Evolutionary conservation across 2,797 vertebrate genomes (phyloP).

Genomic region (Sylvilagus floridanus): DNA sequence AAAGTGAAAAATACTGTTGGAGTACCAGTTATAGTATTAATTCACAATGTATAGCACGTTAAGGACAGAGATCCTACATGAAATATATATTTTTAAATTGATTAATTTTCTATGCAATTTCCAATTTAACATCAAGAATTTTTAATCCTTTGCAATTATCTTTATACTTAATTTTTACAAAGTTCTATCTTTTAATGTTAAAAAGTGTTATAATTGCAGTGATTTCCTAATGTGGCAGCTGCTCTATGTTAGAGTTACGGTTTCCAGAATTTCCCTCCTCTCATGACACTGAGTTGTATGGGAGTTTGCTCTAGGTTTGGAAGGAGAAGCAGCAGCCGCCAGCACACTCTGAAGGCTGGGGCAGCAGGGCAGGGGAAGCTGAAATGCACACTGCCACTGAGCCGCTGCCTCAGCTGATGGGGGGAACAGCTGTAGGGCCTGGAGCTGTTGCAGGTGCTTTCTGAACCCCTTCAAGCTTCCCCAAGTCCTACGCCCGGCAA

Average conservation of each 20-base stretch:
- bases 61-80: too few relatives aligned
- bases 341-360: neutral
- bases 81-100: too few relatives aligned
- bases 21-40: too few relatives aligned
- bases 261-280: slow-evolving; percentile 17
- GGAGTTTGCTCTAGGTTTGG: neutral
- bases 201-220: neutral
- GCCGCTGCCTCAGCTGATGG: neutral
- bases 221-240: neutral
- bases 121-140: too few relatives aligned
- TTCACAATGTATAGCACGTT: too few relatives aligned
- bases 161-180: too few relatives aligned
- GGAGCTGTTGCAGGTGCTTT: neutral
- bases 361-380: too few relatives aligned
- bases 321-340: neutral
- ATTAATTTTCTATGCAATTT: too few relatives aligned
- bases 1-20: too few relatives aligned
- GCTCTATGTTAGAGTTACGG: neutral
- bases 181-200: too few relatives aligned
- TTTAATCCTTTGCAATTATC: too few relatives aligned
- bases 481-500: too few relatives aligned
- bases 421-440: neutral
- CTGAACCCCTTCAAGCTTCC: neutral
- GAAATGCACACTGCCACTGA: neutral
- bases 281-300: neutral